Evolutionary conservation across 1,140 invertebrate species (phyloP), one percentile per base, ranked within the genome.

Genomic region (Trichonephila clavipes): DNA sequence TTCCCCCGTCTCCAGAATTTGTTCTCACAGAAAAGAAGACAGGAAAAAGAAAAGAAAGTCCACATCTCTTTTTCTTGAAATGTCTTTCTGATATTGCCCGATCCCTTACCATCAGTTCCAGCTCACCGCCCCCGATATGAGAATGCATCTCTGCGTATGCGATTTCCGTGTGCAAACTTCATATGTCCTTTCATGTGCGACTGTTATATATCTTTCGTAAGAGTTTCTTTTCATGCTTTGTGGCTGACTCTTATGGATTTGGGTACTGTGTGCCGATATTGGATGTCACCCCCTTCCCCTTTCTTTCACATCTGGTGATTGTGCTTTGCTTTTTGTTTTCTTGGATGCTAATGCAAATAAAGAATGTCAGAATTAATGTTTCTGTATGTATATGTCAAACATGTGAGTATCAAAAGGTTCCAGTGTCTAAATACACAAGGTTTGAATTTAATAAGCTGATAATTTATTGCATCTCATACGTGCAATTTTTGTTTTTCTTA

Each of bases 151-250:
- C 14, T 72, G 24, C 28, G 24, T 6, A 77, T 77, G 72, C 72
- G 72, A 77, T 77, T 77, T 77, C 28, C 72, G 72, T 77, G 72
- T 77, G 72, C 72, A 77, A 77, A 77, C 72, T 77, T 77, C 72
- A 77, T 77, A 77, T 77, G 72, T 77, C 72, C 72, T 77, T 40
- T 34, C 72, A 77, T 77, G 28, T 77, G 72, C 28, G 72, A 77
- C 72, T 34, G 14, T 77, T 40, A 40, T 77, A 77, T 40, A 77
- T 77, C 72, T 77, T 77, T 24, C 66, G 61, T 18, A 62, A 62
- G 61, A 21, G 61, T 62, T 21, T 21, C 19, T 62, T 21, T 21
- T 21, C 61, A 62, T 14, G n/a, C 66, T 24, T 69, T 28, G 66
- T 69, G 66, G 66, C 66, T 3, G 14, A 24, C 66, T n/a, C 10